Evolutionary conservation across 2,113 vertebrate species (phyloP).

Genomic region (Spermophilus dauricus): DNA sequence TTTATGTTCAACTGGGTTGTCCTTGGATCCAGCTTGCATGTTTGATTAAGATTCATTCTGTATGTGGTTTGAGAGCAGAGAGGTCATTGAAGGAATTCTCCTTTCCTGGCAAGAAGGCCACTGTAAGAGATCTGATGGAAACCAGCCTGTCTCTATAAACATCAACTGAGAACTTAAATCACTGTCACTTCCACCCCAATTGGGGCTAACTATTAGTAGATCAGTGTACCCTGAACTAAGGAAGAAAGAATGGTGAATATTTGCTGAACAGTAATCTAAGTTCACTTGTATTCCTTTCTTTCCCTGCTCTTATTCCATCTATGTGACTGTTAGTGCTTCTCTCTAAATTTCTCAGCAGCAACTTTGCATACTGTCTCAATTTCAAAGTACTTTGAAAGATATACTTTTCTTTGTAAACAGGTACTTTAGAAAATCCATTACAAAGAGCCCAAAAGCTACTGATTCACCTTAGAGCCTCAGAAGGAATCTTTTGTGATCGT

Average conservation of each 20-base stretch:
- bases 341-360: neutral
- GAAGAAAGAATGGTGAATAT: neutral
- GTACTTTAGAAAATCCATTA: slow-evolving; percentile 85
- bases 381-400: neutral
- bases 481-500: slow-evolving; percentile 86
- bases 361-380: neutral
- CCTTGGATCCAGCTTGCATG: neutral
- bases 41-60: neutral
- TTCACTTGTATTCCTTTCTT: neutral
- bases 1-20: neutral
- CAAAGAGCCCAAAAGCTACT: slow-evolving; percentile 84
- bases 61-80: neutral
- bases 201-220: neutral
- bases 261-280: neutral
- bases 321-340: neutral
- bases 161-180: neutral
- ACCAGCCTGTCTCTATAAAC: neutral
- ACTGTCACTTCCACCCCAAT: neutral
- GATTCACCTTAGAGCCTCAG: slow-evolving; percentile 87
- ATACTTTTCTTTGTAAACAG: slow-evolving; percentile 78
- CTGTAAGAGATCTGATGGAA: neutral
- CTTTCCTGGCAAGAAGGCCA: neutral
- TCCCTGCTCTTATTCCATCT: neutral
- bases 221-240: neutral
- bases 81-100: neutral